A percentile compares a stretch with the other conserved stretches of the same genome.
Evolutionary conservation across 2,888 invertebrate genomes (phyloP).

Genomic region (Chrysolina oricalcia): DNA sequence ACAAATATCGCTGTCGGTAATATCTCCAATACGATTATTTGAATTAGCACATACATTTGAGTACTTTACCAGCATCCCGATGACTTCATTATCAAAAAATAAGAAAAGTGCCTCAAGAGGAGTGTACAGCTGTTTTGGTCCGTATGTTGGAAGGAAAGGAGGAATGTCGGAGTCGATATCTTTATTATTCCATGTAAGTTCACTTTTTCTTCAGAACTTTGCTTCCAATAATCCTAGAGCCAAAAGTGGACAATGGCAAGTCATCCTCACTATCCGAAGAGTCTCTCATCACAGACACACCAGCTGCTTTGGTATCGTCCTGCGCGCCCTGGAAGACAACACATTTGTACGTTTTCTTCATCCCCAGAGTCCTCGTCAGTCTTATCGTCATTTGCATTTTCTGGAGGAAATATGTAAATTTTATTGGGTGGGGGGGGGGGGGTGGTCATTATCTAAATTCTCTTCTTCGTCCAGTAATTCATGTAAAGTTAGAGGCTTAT

Average conservation of each 20-base stretch:
- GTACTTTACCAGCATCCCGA: slow-evolving; percentile 19
- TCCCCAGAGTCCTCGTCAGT: too few species aligned
- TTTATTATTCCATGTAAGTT: slow-evolving; percentile 3
- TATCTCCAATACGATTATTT: too few species aligned
- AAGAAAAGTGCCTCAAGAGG: too few species aligned
- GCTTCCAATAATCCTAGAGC: slow-evolving; percentile 9
- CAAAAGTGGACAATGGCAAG: neutral
- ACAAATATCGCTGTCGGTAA: too few species aligned
- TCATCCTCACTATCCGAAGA: slow-evolving; percentile 9
- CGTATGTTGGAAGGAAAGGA: slow-evolving; percentile 4
- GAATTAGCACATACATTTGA: slow-evolving; percentile 19
- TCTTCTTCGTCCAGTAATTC: neutral
- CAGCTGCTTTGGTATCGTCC: slow-evolving; percentile 1
- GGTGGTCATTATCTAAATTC: too few species aligned
- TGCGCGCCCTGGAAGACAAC: neutral
- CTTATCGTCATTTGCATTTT: too few species aligned
- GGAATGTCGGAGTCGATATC: slow-evolving; percentile 8
- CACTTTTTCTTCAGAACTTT: neutral
- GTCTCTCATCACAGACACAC: neutral
- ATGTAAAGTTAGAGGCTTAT: slow-evolving; percentile 2
- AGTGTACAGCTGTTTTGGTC: too few species aligned
- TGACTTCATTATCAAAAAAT: slow-evolving; percentile 28
- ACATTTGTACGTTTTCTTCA: too few species aligned
- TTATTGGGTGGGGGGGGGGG: too few species aligned
- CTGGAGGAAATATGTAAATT: too few species aligned